Conservation (phyloP, 2,797 vertebrate species). For the Microcaecilia unicolor region DNA sequence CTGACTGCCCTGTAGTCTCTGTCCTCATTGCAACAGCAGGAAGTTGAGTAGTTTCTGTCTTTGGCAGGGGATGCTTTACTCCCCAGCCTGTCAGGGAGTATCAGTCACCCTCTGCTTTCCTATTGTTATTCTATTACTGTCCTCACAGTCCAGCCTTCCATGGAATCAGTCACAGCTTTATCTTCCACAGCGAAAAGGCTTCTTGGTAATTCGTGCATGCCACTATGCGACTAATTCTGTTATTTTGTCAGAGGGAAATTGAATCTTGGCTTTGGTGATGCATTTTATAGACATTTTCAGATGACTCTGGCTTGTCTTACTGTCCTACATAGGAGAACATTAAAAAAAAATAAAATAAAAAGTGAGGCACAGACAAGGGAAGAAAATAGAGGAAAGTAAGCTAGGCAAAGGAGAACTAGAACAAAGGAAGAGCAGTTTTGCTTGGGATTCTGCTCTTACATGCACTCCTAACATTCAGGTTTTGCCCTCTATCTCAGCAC, state of each 20-base stretch:
- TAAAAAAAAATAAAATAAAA: conserved; percentile 41
- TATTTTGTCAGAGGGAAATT: conserved; percentile 62
- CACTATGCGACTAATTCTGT: conserved; percentile 54
- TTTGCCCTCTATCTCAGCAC: too few species aligned
- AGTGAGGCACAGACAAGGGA: conserved; percentile 26
- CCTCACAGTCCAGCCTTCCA: conserved; percentile 32
- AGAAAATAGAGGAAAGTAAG: too few species aligned
- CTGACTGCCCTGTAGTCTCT: too few species aligned
- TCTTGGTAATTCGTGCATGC: conserved; percentile 55
- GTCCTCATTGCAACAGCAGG: too few species aligned
- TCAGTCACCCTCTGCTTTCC: conserved; percentile 29
- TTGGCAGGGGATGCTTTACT: conserved; percentile 28
- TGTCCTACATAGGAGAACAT: conserved; percentile 53
- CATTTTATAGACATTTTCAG: conserved; percentile 49
- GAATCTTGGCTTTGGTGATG: conserved; percentile 45
- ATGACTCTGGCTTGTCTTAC: conserved; percentile 40
- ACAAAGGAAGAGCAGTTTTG: too few species aligned
- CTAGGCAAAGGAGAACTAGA: too few species aligned
- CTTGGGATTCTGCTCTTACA: too few species aligned
- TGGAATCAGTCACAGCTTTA: conserved; percentile 1
- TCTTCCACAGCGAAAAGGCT: background rate
- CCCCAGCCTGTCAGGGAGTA: conserved; percentile 42
- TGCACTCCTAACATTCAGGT: too few species aligned
- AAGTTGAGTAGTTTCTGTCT: background rate
- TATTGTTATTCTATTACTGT: conserved; percentile 34